Percentiles rank a stretch among this genome's conserved stretches.
Evolutionary conservation across 2,797 vertebrate species (phyloP).

Genomic region (Pseudochirops cupreus): DNA sequence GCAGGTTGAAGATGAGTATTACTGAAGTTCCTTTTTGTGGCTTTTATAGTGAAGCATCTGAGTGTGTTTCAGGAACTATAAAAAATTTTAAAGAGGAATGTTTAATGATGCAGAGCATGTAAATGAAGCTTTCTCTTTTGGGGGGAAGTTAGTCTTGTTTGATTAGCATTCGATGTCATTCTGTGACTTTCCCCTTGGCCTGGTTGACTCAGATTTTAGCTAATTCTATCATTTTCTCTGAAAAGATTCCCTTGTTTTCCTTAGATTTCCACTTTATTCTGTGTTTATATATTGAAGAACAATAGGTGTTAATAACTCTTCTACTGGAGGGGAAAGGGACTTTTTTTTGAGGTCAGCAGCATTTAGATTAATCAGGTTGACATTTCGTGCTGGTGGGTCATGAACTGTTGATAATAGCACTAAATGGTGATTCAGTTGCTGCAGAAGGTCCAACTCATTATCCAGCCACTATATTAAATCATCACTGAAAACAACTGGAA

Average conservation of each 20-base stretch:
- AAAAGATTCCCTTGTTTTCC: slow-evolving; percentile 47
- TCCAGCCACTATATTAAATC: slow-evolving; percentile 87
- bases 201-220: slow-evolving; percentile 22
- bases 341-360: slow-evolving; percentile 84
- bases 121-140: not conserved
- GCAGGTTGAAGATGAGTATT: slow-evolving; percentile 53
- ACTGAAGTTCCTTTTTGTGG: slow-evolving; percentile 40
- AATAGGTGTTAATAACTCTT: slow-evolving; percentile 73
- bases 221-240: slow-evolving; percentile 51
- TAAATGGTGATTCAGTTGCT: slow-evolving; percentile 88
- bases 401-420: slow-evolving; percentile 91
- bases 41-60: slow-evolving; percentile 28
- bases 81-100: slow-evolving; percentile 56
- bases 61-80: slow-evolving; percentile 42
- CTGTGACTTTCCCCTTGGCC: not conserved
- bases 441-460: slow-evolving; percentile 87
- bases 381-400: slow-evolving; percentile 89
- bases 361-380: slow-evolving; percentile 90
- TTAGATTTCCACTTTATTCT: slow-evolving; percentile 73
- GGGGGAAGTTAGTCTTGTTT: not conserved
- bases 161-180: not conserved
- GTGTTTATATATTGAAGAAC: slow-evolving; percentile 74
- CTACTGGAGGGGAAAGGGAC: slow-evolving; percentile 74
- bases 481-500: slow-evolving; percentile 82
- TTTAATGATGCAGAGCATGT: not conserved